Evolutionary conservation across 2,113 vertebrate species (phyloP).

Genomic region (Synodontis membranacea): DNA sequence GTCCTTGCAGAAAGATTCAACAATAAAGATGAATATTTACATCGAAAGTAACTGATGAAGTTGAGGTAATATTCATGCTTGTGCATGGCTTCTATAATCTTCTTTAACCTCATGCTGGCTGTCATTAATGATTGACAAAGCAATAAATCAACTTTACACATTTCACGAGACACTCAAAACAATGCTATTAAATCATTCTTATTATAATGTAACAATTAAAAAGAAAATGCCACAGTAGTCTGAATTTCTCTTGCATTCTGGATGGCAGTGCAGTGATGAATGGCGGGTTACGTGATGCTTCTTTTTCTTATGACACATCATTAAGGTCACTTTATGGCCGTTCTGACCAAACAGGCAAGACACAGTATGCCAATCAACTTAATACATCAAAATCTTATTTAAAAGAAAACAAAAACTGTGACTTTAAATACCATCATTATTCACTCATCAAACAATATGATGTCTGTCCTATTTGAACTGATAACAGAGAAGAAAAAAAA

Average conservation of each 20-base stretch:
- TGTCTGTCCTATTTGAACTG: neutral
- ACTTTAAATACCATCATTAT: slow-evolving; percentile 1
- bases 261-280: slow-evolving; percentile 26
- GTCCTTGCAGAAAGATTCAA: slow-evolving; percentile 3
- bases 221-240: neutral
- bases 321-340: slow-evolving; percentile 29
- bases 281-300: neutral
- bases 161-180: neutral
- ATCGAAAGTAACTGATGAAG: neutral
- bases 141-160: neutral
- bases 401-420: neutral
- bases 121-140: neutral
- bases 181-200: neutral
- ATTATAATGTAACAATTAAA: neutral
- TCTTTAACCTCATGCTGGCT: neutral
- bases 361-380: slow-evolving; percentile 1
- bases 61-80: slow-evolving; percentile 22
- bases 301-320: neutral
- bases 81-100: neutral
- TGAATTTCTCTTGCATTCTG: slow-evolving; percentile 17
- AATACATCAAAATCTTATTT: neutral
- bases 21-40: slow-evolving; percentile 15
- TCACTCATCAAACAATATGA: neutral
- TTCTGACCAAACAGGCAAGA: neutral
- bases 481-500: neutral